Percentiles rank a stretch among this genome's conserved stretches.
Conservation (phyloP, 2,888 invertebrate species). For the Clivina fossor region DNA sequence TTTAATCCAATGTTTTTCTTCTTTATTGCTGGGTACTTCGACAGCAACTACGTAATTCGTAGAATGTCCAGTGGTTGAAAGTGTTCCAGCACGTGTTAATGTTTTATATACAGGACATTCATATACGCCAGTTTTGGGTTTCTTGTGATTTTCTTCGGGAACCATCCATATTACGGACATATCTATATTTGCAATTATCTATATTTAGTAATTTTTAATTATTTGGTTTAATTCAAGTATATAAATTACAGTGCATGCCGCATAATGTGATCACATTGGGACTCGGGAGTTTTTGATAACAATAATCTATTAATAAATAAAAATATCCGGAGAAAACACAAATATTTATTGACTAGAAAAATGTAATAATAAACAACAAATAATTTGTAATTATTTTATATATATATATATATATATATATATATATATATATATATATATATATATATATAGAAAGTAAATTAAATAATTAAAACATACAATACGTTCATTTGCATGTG, state of each 20-base stretch:
- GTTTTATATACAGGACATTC: slow-evolving; percentile 69
- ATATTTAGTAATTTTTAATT: background rate
- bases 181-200: too few species aligned
- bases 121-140: slow-evolving; percentile 55
- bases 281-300: too few species aligned
- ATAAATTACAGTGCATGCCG: too few species aligned
- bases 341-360: too few species aligned
- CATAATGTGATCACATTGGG: too few species aligned
- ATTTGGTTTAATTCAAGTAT: background rate
- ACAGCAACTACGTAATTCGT: slow-evolving; percentile 68
- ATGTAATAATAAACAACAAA: too few species aligned
- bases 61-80: slow-evolving; percentile 70
- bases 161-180: slow-evolving; percentile 71
- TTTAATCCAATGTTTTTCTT: slow-evolving; percentile 64
- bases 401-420: background rate
- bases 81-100: slow-evolving; percentile 61
- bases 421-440: background rate
- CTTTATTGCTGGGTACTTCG: slow-evolving; percentile 59
- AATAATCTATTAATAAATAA: too few species aligned
- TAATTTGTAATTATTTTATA: background rate
- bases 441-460: too few species aligned
- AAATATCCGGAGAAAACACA: too few species aligned
- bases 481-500: too few species aligned
- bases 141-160: slow-evolving; percentile 64
- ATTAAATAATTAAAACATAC: too few species aligned